A percentile compares a stretch with the other conserved stretches of the same genome.
These are phyloP conservation scores for Platysteira castanea DNA, from an alignment of 2,113 vertebrate species.

Conservation along the genomic window DNA sequence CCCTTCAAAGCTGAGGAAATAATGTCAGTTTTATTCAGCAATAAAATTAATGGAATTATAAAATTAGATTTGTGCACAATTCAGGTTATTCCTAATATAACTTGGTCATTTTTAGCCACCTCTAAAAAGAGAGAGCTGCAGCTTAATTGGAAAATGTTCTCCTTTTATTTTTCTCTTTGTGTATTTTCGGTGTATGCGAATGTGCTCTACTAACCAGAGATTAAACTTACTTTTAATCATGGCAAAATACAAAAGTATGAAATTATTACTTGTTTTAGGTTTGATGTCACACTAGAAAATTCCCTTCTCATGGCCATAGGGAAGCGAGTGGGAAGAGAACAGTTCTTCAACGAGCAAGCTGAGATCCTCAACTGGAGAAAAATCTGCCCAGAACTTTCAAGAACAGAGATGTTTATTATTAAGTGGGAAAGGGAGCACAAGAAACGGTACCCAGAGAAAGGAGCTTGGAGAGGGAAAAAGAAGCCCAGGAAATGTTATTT, in stretches of 20 bases:
- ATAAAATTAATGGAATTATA: slow-evolving; percentile 32
- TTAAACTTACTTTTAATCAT: not conserved
- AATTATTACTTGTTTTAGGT: not conserved
- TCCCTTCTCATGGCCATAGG: not conserved
- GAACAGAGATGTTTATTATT: not conserved
- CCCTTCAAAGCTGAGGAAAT: not conserved
- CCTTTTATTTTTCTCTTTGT: not conserved
- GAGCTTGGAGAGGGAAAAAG: not conserved
- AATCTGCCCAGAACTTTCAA: not conserved
- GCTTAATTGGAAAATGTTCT: not conserved
- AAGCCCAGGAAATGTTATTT: not conserved
- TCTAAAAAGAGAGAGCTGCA: not conserved
- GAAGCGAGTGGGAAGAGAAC: not conserved
- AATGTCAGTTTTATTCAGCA: not conserved
- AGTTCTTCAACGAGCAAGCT: not conserved
- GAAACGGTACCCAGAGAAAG: not conserved
- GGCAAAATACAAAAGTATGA: not conserved
- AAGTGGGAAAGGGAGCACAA: not conserved
- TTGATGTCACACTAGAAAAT: not conserved
- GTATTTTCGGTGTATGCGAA: not conserved
- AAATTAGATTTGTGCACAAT: slow-evolving; percentile 50
- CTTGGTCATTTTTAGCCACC: not conserved
- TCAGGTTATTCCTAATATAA: slow-evolving; percentile 17
- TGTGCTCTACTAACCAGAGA: not conserved
- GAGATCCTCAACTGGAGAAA: not conserved